A percentile compares a stretch with the other conserved stretches of the same genome.
Conservation (phyloP, 2,797 vertebrate species). For the Chromobotia macracanthus region DNA sequence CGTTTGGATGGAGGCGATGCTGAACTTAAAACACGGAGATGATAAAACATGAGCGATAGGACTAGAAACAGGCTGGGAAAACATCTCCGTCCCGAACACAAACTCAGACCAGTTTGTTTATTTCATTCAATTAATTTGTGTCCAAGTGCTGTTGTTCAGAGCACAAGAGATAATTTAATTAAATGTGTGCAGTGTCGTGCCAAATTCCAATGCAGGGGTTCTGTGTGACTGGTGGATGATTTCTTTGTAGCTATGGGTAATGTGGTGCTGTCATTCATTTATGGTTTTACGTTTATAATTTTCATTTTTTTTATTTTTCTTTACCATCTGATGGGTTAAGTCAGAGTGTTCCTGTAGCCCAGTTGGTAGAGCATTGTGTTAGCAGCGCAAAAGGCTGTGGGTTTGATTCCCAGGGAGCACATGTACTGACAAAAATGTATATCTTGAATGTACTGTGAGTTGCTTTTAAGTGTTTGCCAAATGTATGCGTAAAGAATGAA, state of each 20-base stretch:
- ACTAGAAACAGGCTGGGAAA: slow-evolving; percentile 13
- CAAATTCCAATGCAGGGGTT: slow-evolving; percentile 18
- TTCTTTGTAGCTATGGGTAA: slow-evolving; percentile 13
- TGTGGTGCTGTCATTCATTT: not conserved
- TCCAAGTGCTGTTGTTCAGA: slow-evolving; percentile 11
- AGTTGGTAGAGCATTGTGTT: no score
- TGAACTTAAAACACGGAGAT: slow-evolving; percentile 41
- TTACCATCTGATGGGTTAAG: not conserved
- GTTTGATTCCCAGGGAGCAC: no score
- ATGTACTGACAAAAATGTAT: no score
- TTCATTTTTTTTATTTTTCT: not conserved
- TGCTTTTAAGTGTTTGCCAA: no score
- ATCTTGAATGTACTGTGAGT: no score
- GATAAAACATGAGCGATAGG: slow-evolving; percentile 32
- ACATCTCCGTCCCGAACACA: not conserved
- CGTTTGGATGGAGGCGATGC: slow-evolving; percentile 52
- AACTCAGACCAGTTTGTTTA: not conserved
- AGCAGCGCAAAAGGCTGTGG: no score
- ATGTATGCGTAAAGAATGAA: no score
- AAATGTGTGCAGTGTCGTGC: slow-evolving; percentile 26
- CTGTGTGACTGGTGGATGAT: not conserved
- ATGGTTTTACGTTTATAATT: not conserved
- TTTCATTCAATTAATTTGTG: slow-evolving; percentile 14
- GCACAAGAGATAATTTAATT: slow-evolving; percentile 13
- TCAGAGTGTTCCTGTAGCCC: no score